These are phyloP conservation scores for Pseudoips prasinana DNA, from an alignment of 2,888 invertebrate genomes.

Conservation along the genomic window DNA sequence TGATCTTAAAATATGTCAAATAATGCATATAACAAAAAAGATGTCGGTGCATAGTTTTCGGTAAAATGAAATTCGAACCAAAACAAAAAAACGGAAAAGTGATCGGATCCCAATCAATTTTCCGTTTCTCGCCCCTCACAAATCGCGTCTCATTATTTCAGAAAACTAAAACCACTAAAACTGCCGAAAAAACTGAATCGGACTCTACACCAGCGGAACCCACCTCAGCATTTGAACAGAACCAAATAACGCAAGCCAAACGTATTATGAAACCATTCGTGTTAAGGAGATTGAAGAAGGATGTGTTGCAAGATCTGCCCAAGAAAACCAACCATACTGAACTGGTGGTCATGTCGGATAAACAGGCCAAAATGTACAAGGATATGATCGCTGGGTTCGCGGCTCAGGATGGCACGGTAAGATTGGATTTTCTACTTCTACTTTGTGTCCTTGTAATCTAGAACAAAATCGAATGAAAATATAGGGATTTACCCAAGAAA, in stretches of 20 bases:
- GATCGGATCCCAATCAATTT: too few relatives aligned
- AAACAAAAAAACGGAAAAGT: too few relatives aligned
- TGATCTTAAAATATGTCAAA: too few relatives aligned
- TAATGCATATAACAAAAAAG: too few relatives aligned
- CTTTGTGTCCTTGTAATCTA: too few relatives aligned
- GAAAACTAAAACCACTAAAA: slow-evolving; percentile 81
- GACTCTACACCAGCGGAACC: slow-evolving; percentile 63
- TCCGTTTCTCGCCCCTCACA: too few relatives aligned
- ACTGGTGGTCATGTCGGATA: slow-evolving; percentile 83
- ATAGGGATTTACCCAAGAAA: too few relatives aligned
- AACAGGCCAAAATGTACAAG: slow-evolving; percentile 89
- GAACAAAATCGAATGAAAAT: too few relatives aligned
- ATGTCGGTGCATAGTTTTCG: too few relatives aligned
- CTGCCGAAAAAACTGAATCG: slow-evolving; percentile 62
- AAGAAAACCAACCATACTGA: slow-evolving; percentile 88
- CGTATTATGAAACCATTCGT: slow-evolving; percentile 98
- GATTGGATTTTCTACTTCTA: slow-evolving; percentile 17
- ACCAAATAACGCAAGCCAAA: slow-evolving; percentile 96
- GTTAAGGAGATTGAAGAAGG: slow-evolving; percentile 91
- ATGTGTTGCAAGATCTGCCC: slow-evolving; percentile 93
- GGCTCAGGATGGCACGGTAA: slow-evolving; percentile 82
- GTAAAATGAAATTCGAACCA: too few relatives aligned
- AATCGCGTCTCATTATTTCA: slow-evolving; percentile 31
- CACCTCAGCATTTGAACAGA: slow-evolving; percentile 91
- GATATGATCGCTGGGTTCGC: slow-evolving; percentile 86